Evolutionary conservation across 2,888 invertebrate genomes (phyloP).

Genomic region (Clunio marinus): DNA sequence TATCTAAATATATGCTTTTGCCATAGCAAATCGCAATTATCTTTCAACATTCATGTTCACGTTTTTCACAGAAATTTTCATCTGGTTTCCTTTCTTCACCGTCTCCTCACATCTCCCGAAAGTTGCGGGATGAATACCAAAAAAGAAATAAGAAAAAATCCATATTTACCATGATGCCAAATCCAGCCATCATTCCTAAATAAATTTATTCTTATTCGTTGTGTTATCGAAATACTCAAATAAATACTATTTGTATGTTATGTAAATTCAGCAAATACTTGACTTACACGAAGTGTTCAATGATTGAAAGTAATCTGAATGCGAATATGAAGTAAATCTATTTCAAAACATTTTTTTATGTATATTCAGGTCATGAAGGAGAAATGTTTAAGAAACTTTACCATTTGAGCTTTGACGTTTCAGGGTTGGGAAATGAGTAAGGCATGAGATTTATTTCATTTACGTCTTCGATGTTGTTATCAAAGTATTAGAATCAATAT

Average conservation of each 20-base stretch:
- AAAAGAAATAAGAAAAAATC: neutral
- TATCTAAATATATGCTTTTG: neutral
- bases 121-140: neutral
- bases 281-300: neutral
- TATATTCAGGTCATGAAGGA: neutral
- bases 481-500: too few species aligned
- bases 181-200: neutral
- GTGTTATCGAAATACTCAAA: neutral
- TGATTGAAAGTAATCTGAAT: neutral
- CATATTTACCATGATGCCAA: slow-evolving; percentile 4
- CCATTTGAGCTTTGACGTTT: too few species aligned
- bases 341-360: neutral
- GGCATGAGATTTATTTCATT: too few species aligned
- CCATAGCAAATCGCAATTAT: neutral
- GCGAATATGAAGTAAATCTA: neutral
- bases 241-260: slow-evolving; percentile 1
- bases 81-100: neutral
- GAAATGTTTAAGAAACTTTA: too few species aligned
- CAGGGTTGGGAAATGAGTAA: too few species aligned
- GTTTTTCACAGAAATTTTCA: too few species aligned
- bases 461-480: too few species aligned
- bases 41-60: neutral
- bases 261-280: neutral
- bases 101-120: neutral
- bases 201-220: neutral